Conservation (phyloP, 2,113 vertebrate species). For the Sardina pilchardus region DNA sequence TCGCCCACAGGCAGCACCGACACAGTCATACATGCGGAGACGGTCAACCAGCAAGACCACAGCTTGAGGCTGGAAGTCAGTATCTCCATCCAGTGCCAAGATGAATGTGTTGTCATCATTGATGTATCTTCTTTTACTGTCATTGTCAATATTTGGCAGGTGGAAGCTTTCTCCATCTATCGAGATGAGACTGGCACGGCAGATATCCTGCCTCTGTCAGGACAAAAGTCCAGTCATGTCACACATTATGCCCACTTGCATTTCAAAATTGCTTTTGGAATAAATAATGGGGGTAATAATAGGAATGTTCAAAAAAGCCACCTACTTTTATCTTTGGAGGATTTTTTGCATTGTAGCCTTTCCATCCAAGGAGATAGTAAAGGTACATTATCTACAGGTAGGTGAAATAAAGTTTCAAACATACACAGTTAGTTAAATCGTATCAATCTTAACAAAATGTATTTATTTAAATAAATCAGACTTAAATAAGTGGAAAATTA, state of each 20-base stretch:
- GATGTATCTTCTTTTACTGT: slow-evolving; percentile 68
- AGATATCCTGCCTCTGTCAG: slow-evolving; percentile 54
- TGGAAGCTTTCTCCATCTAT: slow-evolving; percentile 63
- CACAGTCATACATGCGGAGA: slow-evolving; percentile 74
- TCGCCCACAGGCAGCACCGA: slow-evolving; percentile 80
- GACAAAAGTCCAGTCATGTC: background rate
- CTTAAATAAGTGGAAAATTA: background rate
- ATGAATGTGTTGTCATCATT: slow-evolving; percentile 75
- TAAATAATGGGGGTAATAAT: background rate
- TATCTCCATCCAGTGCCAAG: slow-evolving; percentile 80
- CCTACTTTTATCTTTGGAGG: slow-evolving; percentile 69
- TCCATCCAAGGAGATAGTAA: slow-evolving; percentile 81
- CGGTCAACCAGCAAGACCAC: slow-evolving; percentile 77
- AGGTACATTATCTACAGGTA: slow-evolving; percentile 76
- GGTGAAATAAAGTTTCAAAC: slow-evolving; percentile 34
- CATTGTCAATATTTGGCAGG: slow-evolving; percentile 60
- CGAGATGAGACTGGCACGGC: slow-evolving; percentile 67
- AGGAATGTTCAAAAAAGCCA: background rate
- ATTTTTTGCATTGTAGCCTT: slow-evolving; percentile 72
- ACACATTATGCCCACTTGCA: too few relatives aligned
- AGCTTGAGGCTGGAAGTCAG: slow-evolving; percentile 78
- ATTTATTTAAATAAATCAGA: background rate
- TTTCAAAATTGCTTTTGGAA: too few relatives aligned
- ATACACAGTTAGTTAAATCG: background rate
- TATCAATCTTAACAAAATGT: background rate